Evolutionary conservation across 2,888 invertebrate species (phyloP), one percentile per base, ranked within the genome.

Genomic region (Metallyticus violacea): DNA sequence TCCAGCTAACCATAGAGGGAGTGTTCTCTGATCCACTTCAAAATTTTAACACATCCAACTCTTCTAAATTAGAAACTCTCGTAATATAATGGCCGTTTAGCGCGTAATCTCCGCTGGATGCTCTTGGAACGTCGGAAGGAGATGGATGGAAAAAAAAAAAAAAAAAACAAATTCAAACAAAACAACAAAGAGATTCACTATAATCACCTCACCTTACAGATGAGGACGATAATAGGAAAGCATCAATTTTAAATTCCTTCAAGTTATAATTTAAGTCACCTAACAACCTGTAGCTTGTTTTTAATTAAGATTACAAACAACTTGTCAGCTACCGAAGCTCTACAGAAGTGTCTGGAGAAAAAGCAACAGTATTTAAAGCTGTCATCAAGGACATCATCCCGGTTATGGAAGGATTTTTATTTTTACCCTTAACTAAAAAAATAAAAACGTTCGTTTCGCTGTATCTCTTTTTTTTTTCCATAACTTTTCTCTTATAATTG

Each of bases 261-360:
- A 81, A 81, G 26, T 81, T 81, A 81, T 81, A 81, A 81, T 81
- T 30, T 81, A 30, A 81, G 30, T 30, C 81, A 81, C 30, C 80
- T 80, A 30, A 30, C 27, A 81, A 81, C 25, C 81, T 30, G 29
- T 30, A 30, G 81, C 81, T 81, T 81, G 81, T 81, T 81, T 81
- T 81, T 81, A 81, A 81, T 81, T 81, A 81, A 81, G 81, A 81
- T 81, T 81, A 81, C 81, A 81, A 81, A 81, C 81, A 30, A n/a
- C 81, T 81, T 81, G 81, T 81, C 81, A 81, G 30, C 30, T 30
- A 62, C 81, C 30, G 30, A 30, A n/a, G 30, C n/a, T 30, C 30
- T 7, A 22, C 81, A 30, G n/a, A n/a, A 81, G 81, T 81, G 30
- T 80, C 80, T n/a, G 26, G 27, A 27, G n/a, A 27, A 26, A 28